Conservation (phyloP, 2,888 invertebrate genomes). For the Clostera curtula region DNA sequence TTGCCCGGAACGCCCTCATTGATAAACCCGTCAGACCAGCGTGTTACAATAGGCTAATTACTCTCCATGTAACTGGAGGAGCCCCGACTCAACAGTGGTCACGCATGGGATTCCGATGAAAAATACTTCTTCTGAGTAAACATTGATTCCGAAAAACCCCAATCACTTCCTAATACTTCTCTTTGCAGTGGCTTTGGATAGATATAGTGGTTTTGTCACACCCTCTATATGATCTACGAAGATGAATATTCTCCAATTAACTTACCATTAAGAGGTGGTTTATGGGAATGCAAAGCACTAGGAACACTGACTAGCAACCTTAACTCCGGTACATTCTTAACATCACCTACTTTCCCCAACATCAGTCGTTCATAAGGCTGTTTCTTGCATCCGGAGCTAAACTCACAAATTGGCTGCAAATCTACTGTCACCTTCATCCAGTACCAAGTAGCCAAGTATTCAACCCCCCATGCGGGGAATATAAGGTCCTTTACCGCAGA, state of each 20-base stretch:
- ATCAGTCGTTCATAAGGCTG: constrained; percentile 91
- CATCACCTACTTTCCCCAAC: constrained; percentile 49
- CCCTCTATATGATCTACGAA: no score
- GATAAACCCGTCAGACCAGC: no score
- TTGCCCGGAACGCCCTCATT: no score
- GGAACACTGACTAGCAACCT: constrained; percentile 88
- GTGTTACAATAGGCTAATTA: no score
- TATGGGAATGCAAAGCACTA: constrained; percentile 95
- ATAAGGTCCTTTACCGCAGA: constrained; percentile 80
- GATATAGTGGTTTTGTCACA: no score
- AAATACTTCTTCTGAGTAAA: no score
- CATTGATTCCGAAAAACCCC: no score
- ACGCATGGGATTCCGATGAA: no score
- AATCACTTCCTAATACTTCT: no score
- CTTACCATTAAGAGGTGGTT: constrained; percentile 88
- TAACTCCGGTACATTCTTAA: constrained; percentile 49
- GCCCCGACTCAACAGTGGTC: no score
- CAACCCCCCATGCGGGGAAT: constrained; percentile 86
- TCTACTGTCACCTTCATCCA: constrained; percentile 90
- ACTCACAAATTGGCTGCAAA: constrained; percentile 80
- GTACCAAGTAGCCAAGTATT: constrained; percentile 83
- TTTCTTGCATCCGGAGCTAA: constrained; percentile 80
- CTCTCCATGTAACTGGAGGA: no score
- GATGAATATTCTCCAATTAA: background rate
- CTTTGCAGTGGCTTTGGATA: no score